Evolutionary conservation across 2,797 vertebrate species (phyloP).

Genomic region (Mus caroli): DNA sequence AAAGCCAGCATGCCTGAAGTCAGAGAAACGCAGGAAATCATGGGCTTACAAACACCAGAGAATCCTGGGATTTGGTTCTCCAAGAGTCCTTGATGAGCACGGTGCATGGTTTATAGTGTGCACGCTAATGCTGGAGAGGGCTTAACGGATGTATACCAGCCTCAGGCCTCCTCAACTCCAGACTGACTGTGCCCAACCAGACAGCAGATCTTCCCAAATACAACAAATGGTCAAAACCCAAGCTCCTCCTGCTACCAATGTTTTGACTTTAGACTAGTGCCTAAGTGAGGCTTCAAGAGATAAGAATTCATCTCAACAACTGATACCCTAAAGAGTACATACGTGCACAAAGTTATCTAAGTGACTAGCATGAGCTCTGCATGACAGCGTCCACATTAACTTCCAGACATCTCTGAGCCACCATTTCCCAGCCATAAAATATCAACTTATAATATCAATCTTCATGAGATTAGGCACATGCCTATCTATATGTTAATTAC

Average conservation of each 20-base stretch:
- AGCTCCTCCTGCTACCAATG: not conserved
- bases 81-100: not conserved
- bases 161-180: not conserved
- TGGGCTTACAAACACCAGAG: not conserved
- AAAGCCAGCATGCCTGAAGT: not conserved
- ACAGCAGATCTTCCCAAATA: not conserved
- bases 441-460: not conserved
- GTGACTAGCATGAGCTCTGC: not conserved
- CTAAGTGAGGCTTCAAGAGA: not conserved
- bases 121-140: not conserved
- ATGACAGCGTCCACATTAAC: not conserved
- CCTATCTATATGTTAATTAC: not conserved
- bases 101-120: not conserved
- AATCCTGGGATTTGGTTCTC: not conserved
- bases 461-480: not conserved
- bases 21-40: not conserved
- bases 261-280: not conserved
- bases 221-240: not conserved
- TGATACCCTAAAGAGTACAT: not conserved
- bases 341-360: not conserved
- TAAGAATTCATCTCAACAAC: constrained; percentile 2
- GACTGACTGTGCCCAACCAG: not conserved
- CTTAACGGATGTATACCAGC: not conserved
- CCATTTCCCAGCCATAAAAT: not conserved
- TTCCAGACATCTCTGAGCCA: not conserved